Evolutionary conservation across 2,113 vertebrate genomes (phyloP).

Genomic region (Hemichromis elongatus): DNA sequence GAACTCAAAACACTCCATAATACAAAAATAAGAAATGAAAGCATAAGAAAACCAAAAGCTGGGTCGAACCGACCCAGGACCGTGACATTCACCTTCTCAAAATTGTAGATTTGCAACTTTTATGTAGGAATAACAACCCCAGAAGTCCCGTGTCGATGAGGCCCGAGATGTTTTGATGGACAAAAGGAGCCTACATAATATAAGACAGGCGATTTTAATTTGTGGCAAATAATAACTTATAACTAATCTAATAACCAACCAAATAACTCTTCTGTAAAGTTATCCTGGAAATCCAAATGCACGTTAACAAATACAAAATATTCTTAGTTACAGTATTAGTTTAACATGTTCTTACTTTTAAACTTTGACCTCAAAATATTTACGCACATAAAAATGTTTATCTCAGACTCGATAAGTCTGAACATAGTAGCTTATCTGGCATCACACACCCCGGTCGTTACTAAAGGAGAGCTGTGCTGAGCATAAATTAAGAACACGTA

Average conservation of each 20-base stretch:
- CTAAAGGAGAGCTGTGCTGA: not conserved
- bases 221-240: not conserved
- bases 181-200: not conserved
- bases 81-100: not conserved
- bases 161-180: not conserved
- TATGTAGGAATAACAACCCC: not conserved
- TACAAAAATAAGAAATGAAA: too few relatives aligned
- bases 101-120: not conserved
- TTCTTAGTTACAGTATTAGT: not conserved
- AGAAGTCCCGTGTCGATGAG: not conserved
- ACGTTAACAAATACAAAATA: not conserved
- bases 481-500: not conserved
- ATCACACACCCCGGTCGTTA: not conserved
- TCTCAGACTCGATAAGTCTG: not conserved
- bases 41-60: too few relatives aligned
- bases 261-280: not conserved
- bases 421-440: not conserved
- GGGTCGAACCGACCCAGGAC: too few relatives aligned
- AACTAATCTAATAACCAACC: not conserved
- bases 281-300: not conserved
- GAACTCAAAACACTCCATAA: too few relatives aligned
- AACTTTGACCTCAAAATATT: not conserved
- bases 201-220: not conserved
- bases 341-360: not conserved
- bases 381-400: not conserved